Evolutionary conservation across 2,888 invertebrate species (phyloP).

Genomic region (Lasioglossum vierecki): DNA sequence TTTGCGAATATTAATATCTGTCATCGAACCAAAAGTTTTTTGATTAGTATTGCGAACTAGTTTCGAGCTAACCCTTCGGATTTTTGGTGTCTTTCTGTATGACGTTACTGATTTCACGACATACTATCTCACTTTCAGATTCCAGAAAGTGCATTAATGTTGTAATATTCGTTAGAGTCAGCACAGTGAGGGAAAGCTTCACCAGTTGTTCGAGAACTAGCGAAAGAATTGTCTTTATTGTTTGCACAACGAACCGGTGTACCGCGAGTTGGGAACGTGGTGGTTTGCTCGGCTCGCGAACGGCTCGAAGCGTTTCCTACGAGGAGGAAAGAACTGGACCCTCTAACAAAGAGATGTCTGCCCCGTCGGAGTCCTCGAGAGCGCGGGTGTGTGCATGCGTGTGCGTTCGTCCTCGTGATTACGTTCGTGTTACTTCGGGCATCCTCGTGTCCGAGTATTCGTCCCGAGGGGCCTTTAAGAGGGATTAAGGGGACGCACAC

Average conservation of each 20-base stretch:
- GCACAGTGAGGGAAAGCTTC: background rate
- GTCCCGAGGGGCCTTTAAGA: slow-evolving; percentile 70
- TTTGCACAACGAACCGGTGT: background rate
- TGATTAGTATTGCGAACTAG: background rate
- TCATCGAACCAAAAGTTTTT: background rate
- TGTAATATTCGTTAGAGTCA: background rate
- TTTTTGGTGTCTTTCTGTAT: background rate
- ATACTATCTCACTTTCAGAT: background rate
- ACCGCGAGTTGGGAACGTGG: background rate
- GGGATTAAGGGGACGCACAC: slow-evolving; percentile 69
- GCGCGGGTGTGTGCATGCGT: slow-evolving; percentile 74
- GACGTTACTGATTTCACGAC: no score
- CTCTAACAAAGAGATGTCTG: slow-evolving; percentile 82
- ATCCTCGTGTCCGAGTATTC: slow-evolving; percentile 72
- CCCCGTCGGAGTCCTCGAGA: slow-evolving; percentile 72
- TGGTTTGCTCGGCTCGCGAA: background rate
- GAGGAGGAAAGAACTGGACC: slow-evolving; percentile 78
- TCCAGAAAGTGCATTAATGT: background rate
- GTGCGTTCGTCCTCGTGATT: slow-evolving; percentile 76
- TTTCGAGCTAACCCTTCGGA: background rate
- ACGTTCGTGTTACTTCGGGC: slow-evolving; percentile 72
- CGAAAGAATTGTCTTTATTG: background rate
- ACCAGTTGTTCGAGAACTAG: background rate
- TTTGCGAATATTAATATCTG: no score
- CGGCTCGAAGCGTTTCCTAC: slow-evolving; percentile 69